These are phyloP conservation scores for Miopithecus talapoin DNA, from an alignment of 2,797 vertebrate species.

Conservation along the genomic window DNA sequence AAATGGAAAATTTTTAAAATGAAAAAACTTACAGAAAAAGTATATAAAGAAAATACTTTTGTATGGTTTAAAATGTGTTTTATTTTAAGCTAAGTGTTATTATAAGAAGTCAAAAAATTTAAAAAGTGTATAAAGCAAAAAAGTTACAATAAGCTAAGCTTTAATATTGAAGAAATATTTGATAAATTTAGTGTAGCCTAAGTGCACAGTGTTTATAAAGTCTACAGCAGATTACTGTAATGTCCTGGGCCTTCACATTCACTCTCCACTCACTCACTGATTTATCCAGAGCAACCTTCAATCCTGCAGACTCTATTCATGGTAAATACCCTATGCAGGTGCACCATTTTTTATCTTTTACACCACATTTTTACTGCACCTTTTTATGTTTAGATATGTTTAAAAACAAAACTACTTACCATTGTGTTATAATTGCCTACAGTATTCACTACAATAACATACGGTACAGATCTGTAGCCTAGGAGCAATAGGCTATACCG, in stretches of 20 bases:
- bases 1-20: not conserved
- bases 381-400: not conserved
- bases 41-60: not conserved
- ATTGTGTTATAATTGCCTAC: not conserved
- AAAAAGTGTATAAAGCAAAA: not conserved
- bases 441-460: not conserved
- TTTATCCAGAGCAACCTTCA: not conserved
- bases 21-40: not conserved
- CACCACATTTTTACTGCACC: not conserved
- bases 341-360: not conserved
- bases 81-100: not conserved
- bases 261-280: not conserved
- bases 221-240: not conserved
- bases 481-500: not conserved
- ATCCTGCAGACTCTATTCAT: not conserved
- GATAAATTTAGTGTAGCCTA: not conserved
- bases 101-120: not conserved
- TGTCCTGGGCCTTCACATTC: not conserved
- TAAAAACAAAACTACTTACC: not conserved
- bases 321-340: not conserved
- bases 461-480: not conserved
- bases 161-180: not conserved
- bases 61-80: not conserved
- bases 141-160: not conserved
- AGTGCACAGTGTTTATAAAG: not conserved